These are phyloP conservation scores for Ancistrus triradiatus DNA, from an alignment of 2,113 vertebrate species.

Conservation along the genomic window DNA sequence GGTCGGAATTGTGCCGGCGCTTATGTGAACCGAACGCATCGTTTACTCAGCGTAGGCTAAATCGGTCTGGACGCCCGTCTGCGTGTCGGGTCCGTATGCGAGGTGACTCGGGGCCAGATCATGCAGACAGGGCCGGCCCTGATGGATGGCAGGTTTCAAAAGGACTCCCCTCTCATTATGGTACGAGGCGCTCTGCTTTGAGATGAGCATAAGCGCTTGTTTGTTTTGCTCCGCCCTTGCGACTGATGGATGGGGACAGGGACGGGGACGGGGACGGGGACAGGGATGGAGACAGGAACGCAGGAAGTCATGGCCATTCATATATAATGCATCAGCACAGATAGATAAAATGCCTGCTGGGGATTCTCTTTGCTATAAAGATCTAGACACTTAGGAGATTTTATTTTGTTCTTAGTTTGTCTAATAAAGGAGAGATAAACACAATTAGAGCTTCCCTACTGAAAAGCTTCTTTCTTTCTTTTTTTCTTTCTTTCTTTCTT, in stretches of 20 bases:
- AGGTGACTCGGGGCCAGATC: not conserved
- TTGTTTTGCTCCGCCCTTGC: conserved; percentile 5
- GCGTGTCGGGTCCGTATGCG: not conserved
- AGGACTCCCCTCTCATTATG: conserved; percentile 14
- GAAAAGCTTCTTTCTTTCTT: too few species aligned
- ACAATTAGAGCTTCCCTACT: not conserved
- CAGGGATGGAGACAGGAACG: not conserved
- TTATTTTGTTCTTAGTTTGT: not conserved
- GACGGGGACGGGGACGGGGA: not conserved
- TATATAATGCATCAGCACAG: conserved; percentile 42
- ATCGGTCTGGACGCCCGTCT: conserved; percentile 1
- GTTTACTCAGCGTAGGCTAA: not conserved
- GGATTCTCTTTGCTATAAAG: conserved; percentile 16
- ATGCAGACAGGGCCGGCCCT: not conserved
- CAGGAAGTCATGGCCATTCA: not conserved
- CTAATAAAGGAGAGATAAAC: not conserved
- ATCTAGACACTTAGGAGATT: conserved; percentile 1
- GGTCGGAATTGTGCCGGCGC: not conserved
- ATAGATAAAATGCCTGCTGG: conserved; percentile 16
- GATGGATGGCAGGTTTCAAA: conserved; percentile 13
- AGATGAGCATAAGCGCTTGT: conserved; percentile 9
- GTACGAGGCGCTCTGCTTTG: not conserved
- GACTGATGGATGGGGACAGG: conserved; percentile 1
- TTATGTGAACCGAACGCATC: conserved; percentile 18
- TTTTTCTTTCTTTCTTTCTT: too few species aligned